phyloP scores from a whole-genome alignment of 2,888 invertebrate genomes.

The Ochropacha duplaris region DNA sequence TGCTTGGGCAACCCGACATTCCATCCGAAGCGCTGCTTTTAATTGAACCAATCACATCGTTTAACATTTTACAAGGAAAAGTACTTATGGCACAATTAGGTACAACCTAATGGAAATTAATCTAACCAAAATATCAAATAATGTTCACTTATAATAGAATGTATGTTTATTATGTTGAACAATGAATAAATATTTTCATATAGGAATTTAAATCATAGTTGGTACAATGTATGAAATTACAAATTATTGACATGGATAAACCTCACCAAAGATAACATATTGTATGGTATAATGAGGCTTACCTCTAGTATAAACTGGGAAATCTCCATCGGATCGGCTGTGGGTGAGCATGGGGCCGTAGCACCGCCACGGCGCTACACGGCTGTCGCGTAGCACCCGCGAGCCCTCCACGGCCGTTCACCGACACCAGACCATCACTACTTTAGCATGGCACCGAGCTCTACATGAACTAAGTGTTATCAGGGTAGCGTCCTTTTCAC shows the following conservation, averaged over 20 bases:
- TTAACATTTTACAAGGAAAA: conserved; percentile 6
- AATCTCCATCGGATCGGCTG: conserved; percentile 93
- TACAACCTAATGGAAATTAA: too few relatives aligned
- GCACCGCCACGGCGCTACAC: conserved; percentile 80
- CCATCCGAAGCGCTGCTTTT: conserved; percentile 39
- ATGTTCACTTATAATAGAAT: too few relatives aligned
- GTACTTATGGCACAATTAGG: too few relatives aligned
- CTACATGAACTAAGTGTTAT: conserved; percentile 48
- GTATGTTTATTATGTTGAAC: neutral
- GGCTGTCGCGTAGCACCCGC: conserved; percentile 75
- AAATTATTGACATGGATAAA: neutral
- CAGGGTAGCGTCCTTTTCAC: conserved; percentile 57
- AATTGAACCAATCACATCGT: conserved; percentile 20
- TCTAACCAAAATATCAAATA: too few relatives aligned
- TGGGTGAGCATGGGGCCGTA: conserved; percentile 91
- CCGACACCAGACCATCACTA: conserved; percentile 69
- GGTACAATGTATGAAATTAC: neutral
- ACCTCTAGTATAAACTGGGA: conserved; percentile 92
- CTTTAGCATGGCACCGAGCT: conserved; percentile 57
- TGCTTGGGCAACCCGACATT: conserved; percentile 39
- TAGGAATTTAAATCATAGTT: neutral
- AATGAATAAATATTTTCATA: neutral
- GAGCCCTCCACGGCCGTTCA: conserved; percentile 81
- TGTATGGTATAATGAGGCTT: conserved; percentile 48
- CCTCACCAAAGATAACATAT: conserved; percentile 14